phyloP scores from a whole-genome alignment of 2,888 invertebrate species.

The Amblyjoppa proteus region DNA sequence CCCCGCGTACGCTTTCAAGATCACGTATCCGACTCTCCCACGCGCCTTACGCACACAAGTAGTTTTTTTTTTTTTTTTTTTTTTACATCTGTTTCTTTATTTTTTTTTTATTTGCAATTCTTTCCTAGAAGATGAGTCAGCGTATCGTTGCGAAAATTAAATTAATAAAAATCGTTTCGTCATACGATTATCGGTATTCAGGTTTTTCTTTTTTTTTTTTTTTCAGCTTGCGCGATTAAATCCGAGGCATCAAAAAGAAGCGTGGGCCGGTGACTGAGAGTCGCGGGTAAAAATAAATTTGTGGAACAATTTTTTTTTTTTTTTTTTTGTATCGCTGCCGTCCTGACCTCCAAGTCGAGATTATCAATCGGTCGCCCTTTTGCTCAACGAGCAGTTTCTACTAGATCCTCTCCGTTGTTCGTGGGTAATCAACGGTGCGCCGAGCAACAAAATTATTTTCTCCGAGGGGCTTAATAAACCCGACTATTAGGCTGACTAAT shows the following conservation, averaged over 20 bases:
- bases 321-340: constrained; percentile 13
- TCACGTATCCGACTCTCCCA: constrained; percentile 48
- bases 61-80: too few species aligned
- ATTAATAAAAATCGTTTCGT: constrained; percentile 7
- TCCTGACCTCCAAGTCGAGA: constrained; percentile 22
- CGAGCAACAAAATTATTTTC: constrained; percentile 21
- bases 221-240: neutral
- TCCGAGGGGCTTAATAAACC: constrained; percentile 26
- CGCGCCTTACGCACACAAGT: neutral
- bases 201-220: neutral
- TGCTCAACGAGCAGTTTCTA: neutral
- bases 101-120: neutral
- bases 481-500: constrained; percentile 23
- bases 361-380: constrained; percentile 23
- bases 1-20: constrained; percentile 68
- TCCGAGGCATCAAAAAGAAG: neutral
- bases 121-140: neutral
- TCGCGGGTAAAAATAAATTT: neutral
- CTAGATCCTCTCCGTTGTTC: constrained; percentile 14
- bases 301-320: constrained; percentile 4
- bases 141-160: neutral
- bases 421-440: neutral
- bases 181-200: neutral
- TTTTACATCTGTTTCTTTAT: neutral
- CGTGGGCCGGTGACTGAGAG: constrained; percentile 16